Base-by-base conservation (phyloP, 2,888 invertebrate genomes). In the Apamea epomidion region DNA sequence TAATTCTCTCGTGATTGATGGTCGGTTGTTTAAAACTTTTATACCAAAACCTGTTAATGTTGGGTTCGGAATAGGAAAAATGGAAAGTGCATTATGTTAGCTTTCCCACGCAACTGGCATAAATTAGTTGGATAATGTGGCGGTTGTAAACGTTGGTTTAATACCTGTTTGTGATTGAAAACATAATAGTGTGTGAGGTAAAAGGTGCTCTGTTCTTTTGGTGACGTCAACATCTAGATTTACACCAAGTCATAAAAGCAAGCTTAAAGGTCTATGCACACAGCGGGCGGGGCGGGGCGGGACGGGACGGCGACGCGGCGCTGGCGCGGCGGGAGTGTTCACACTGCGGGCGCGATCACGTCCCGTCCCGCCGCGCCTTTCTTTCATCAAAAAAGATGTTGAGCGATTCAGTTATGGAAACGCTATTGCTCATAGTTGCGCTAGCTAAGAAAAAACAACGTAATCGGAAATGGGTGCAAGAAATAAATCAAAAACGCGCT, bases 81-180 rank as follows among this genome's bases (percentile, higher is more conserved):
- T 76, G 70, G 88, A 84, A 87, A 89, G 87, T 85, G 71, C 81
- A 85, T 88, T 86, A 75, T 76, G 77, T 72, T 68, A 58, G 76
- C 67, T 78, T 82, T 86, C 86, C 76, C 86, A 87, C 88, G 76
- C 75, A 73, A 81, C 68, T 73, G 62, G 51, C 65, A 77, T 78
- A 77, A 82, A 82, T 86, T 78, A 81, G 73, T 70, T 78, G 51
- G 12, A 73, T 82, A 80, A 78, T 87, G 58, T 76, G 60, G 65
- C 32, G 60, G 73, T 45, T 73, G 77, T 84, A 81, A 76, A 80
- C 42, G 65, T 71, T 78, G 21, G 67, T 70, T 84, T 78, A 80
- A 54, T 65, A 70, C 65, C 42, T 51, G 72, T 45, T 68, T 62
- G 37, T 73, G 48, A 54, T 48, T 60, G 45, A 29, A 82, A 71